A percentile compares a stretch with the other conserved stretches of the same genome.
Evolutionary conservation across 1,140 invertebrate genomes (phyloP).

Genomic region (Holotrichia oblita): DNA sequence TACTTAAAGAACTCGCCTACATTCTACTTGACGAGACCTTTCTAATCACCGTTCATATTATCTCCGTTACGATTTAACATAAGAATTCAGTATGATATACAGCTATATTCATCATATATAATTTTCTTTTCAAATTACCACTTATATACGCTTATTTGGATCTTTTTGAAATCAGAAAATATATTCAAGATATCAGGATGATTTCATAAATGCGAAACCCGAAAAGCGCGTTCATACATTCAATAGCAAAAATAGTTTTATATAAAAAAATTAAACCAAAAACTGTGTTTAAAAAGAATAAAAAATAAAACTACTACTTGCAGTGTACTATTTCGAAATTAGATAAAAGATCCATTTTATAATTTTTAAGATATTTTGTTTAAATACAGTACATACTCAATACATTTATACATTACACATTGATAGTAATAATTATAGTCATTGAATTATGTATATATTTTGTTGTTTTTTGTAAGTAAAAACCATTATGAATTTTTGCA

Average conservation of each 20-base stretch:
- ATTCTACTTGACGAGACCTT: too few relatives aligned
- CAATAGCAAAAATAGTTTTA: background rate
- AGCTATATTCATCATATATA: too few relatives aligned
- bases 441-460: background rate
- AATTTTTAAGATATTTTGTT: conserved; percentile 2
- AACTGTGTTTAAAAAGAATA: background rate
- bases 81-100: too few relatives aligned
- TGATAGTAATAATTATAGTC: background rate
- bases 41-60: too few relatives aligned
- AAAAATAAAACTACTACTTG: conserved; percentile 22
- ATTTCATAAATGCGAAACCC: too few relatives aligned
- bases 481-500: conserved; percentile 9
- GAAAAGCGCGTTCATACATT: background rate
- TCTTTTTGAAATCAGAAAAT: too few relatives aligned
- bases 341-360: conserved; percentile 13
- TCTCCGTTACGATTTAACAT: too few relatives aligned
- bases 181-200: too few relatives aligned
- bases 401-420: conserved; percentile 6
- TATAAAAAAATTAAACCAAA: background rate
- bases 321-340: conserved; percentile 11
- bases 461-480: conserved; percentile 1
- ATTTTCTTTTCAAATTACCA: too few relatives aligned
- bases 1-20: too few relatives aligned
- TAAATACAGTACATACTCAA: background rate
- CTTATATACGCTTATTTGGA: too few relatives aligned